Conservation (phyloP, 2,888 invertebrate species). For the Oxyscelio sp. region DNA sequence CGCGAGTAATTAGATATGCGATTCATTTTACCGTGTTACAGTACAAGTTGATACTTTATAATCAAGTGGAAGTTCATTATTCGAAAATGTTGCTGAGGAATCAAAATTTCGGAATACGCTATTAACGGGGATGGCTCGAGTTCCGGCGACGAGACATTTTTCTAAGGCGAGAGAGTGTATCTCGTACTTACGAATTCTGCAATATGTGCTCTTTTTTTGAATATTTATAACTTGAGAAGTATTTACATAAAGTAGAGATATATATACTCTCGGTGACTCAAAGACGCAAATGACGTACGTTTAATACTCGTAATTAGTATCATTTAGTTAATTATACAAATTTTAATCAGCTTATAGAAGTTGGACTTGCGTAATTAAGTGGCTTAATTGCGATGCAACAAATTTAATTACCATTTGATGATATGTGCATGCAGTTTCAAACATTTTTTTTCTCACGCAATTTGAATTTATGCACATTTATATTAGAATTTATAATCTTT, state of each 20-base stretch:
- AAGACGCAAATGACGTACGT: slow-evolving; percentile 7
- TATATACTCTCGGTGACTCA: background rate
- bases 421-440: no score
- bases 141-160: slow-evolving; percentile 31
- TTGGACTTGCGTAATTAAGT: background rate
- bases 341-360: background rate
- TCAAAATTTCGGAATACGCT: slow-evolving; percentile 37
- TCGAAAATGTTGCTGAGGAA: slow-evolving; percentile 50
- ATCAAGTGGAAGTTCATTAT: slow-evolving; percentile 61
- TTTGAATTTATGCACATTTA: no score
- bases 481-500: no score
- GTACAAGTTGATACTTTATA: slow-evolving; percentile 64
- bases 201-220: slow-evolving; percentile 47
- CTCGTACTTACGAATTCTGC: slow-evolving; percentile 24
- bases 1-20: slow-evolving; percentile 81
- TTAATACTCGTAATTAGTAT: slow-evolving; percentile 10
- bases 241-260: slow-evolving; percentile 38
- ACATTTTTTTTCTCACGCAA: no score
- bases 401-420: no score
- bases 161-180: slow-evolving; percentile 21
- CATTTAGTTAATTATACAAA: slow-evolving; percentile 2
- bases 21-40: slow-evolving; percentile 72
- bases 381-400: no score
- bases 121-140: slow-evolving; percentile 20
- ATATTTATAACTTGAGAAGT: slow-evolving; percentile 55